A percentile compares a stretch with the other conserved stretches of the same genome.
phyloP scores from a whole-genome alignment of 92 coral and sea anemone species.

The Muricea muricata region DNA sequence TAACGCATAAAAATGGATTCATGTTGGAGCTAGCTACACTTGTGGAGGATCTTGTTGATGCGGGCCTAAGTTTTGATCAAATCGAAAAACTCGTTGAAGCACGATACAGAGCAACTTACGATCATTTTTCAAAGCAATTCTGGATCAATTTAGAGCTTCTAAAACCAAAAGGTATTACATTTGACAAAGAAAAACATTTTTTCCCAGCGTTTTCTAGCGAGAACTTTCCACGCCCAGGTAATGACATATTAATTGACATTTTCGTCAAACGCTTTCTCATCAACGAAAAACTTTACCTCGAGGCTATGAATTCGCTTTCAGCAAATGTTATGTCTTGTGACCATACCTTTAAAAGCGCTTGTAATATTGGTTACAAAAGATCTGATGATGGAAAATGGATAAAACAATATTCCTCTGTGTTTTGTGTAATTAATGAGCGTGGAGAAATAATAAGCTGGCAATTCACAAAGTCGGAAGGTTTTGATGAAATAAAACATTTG shows the following conservation, averaged over 20 bases:
- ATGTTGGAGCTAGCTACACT: conserved; percentile 2
- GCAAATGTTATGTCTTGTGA: conserved; percentile 6
- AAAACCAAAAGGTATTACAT: background rate
- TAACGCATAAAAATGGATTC: conserved; percentile 18
- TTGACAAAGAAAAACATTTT: background rate
- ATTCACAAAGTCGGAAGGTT: conserved; percentile 17
- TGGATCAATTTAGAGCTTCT: background rate
- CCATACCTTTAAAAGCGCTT: conserved; percentile 18
- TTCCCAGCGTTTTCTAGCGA: conserved; percentile 11
- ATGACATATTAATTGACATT: conserved; percentile 20
- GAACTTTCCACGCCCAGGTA: conserved; percentile 7
- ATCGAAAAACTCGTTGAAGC: background rate
- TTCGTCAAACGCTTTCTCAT: conserved; percentile 1
- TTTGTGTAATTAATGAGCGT: conserved; percentile 15
- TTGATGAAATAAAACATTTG: background rate
- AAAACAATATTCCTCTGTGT: conserved; percentile 17
- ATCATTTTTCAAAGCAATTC: background rate
- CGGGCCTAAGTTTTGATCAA: conserved; percentile 17
- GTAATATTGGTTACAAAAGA: conserved; percentile 20
- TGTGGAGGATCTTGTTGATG: background rate
- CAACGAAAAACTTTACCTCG: background rate
- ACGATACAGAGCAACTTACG: conserved; percentile 3
- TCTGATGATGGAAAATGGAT: conserved; percentile 9
- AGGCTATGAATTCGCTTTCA: conserved; percentile 1
- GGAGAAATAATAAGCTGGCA: conserved; percentile 13